Percentiles rank a stretch among this genome's conserved stretches.
Conservation (phyloP, 2,888 invertebrate genomes). For the Linyphia triangularis region DNA sequence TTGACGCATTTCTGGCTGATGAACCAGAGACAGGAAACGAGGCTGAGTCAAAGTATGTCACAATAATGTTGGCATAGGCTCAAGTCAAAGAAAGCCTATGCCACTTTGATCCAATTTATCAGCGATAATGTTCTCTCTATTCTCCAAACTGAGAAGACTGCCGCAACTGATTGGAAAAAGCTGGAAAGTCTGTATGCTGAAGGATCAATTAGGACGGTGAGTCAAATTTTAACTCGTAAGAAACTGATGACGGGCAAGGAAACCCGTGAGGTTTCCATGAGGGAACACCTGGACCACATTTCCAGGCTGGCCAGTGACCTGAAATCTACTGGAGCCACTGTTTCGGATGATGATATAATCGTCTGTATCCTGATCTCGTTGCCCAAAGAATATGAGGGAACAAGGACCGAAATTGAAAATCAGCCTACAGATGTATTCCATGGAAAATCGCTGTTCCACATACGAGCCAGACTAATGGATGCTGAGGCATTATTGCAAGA, state of each 20-base stretch:
- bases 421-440: neutral
- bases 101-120: neutral
- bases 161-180: neutral
- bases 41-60: too few relatives aligned
- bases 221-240: neutral
- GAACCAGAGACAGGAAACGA: neutral
- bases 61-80: too few relatives aligned
- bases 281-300: neutral
- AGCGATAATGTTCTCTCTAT: neutral
- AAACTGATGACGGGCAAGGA: neutral
- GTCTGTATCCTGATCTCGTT: conserved; percentile 15
- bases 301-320: neutral
- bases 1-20: neutral
- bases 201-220: neutral
- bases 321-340: neutral
- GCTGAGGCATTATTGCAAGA: neutral
- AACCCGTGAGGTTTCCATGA: neutral
- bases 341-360: neutral
- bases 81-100: conserved; percentile 6
- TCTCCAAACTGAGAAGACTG: neutral
- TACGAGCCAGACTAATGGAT: neutral
- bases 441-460: neutral
- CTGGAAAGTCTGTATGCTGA: neutral
- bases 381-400: neutral
- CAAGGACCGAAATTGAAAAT: neutral